Evolutionary conservation across 2,888 invertebrate genomes (phyloP), one percentile per base, ranked within the genome.

Genomic region (Calliopum simillimum): DNA sequence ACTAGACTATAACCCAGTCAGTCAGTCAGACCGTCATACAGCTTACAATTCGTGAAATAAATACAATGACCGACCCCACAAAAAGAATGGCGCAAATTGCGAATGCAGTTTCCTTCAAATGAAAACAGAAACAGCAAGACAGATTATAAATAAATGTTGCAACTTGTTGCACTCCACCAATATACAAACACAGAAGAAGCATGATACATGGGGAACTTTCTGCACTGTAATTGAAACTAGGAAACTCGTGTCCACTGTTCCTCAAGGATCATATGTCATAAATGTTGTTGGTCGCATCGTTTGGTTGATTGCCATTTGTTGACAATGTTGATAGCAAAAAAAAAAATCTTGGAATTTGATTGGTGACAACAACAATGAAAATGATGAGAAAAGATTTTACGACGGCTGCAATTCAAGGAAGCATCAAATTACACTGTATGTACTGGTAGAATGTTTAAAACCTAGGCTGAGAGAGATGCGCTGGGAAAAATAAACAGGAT

Each of bases 41-140:
- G 49, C 19, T 43, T 16, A 53, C 16, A 67, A 67, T 49, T 67
- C 58, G 59, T 67, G 58, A 67, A 67, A 67, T n/a, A 67, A 67
- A 67, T 67, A 59, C 67, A 67, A 67, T 59, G 67, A 67, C 67
- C 67, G 67, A 59, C 59, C 67, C 43, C 67, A 44, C 21, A 59
- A 23, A 33, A 43, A 53, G 11, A 64, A 47, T 47, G 51, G 51
- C 51, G 49, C n/a, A 53, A 41, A 21, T 33, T 33, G 43, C 25
- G 11, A 61, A 43, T 61, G 61, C 16, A 64, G 41, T 51, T 49
- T 64, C 53, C 53, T 66, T 66, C 21, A 25, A 66, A 47, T 56
- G 33, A 21, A 67, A 67, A 59, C 41, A 13, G 67, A 41, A 53
- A 51, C 21, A 64, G 41, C 41, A 66, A 55, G 23, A 55, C 6